Evolutionary conservation across 2,797 vertebrate species (phyloP), one percentile per base, ranked within the genome.

Genomic region (Myotis pilosus): DNA sequence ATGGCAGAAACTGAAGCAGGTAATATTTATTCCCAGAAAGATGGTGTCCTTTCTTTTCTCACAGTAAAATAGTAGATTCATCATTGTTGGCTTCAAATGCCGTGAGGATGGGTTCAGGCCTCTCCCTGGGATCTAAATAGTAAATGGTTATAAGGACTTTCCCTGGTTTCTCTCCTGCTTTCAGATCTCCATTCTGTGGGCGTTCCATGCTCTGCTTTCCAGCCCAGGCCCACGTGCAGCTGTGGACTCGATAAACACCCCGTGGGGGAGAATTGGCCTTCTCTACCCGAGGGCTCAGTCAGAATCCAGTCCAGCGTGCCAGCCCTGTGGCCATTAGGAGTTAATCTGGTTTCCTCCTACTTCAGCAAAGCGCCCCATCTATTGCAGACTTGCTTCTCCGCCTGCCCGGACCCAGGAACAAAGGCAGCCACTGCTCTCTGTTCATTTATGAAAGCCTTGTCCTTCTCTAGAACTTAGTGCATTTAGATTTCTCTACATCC

Each of bases 381-480:
- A 8, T 60, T 64, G 12, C 6, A 88, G 36, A 5, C 60, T 71
- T 87, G 22, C 38, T 51, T 84, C 71, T 75, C 36, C 75, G 30
- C 30, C 41, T 82, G 55, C 23, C 30, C 44, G 49, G 66, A 23
- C 38, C 23, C 22, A 78, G 81, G 68, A 88, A 71, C 81, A 66
- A 55, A 83, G 92, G 7, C 53, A 72, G 38, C 33, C 33, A 38
- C 38, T 66, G 28, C 16, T 90, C 36, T 87, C 55, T 90, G 30
- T 30, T 88, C 53, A 41, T 28, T 69, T 88, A 38, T 33, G 22
- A 88, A 68, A 87, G 68, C 7, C 49, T 80, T 78, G 20, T 44
- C 28, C 91, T 12, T 74, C 49, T 92, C 53, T 53, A 66, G 66
- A 86, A 87, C 86, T 94, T 87, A 78, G 38, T 55, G 92, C 38